A percentile compares a stretch with the other conserved stretches of the same genome.
Evolutionary conservation across 2,113 vertebrate genomes (phyloP).

Genomic region (Caracal caracal): DNA sequence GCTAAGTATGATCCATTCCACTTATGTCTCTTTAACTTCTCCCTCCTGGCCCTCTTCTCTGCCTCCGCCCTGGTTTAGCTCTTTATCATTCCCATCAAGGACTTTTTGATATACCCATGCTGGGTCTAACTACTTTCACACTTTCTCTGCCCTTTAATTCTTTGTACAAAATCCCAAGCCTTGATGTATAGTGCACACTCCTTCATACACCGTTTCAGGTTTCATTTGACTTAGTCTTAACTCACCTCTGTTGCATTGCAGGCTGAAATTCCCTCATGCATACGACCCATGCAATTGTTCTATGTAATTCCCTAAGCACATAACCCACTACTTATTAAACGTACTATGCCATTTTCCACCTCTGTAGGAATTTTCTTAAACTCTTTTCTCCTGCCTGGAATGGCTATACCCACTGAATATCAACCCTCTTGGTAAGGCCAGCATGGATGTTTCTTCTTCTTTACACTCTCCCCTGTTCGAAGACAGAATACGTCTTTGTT

Average conservation of each 20-base stretch:
- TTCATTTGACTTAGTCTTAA: not conserved
- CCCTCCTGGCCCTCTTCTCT: not conserved
- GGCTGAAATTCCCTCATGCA: not conserved
- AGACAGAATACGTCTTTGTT: not conserved
- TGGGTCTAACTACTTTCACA: not conserved
- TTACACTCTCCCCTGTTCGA: not conserved
- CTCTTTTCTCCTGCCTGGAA: not conserved
- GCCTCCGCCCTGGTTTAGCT: not conserved
- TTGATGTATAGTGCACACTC: not conserved
- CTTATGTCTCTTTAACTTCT: not conserved
- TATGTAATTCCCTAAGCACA: not conserved
- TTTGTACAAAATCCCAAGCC: not conserved
- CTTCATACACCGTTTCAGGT: not conserved
- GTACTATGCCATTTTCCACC: not conserved
- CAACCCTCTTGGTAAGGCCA: not conserved
- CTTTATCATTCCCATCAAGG: not conserved
- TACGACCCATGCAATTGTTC: not conserved
- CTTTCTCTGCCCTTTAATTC: not conserved
- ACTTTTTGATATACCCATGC: not conserved
- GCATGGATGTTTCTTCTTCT: not conserved
- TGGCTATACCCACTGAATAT: not conserved
- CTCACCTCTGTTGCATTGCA: not conserved
- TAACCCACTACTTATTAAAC: not conserved
- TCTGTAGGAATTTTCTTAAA: not conserved
- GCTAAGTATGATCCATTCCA: not conserved